phyloP scores from a whole-genome alignment of 2,113 vertebrate species.

The Chlamydotis undulata region DNA sequence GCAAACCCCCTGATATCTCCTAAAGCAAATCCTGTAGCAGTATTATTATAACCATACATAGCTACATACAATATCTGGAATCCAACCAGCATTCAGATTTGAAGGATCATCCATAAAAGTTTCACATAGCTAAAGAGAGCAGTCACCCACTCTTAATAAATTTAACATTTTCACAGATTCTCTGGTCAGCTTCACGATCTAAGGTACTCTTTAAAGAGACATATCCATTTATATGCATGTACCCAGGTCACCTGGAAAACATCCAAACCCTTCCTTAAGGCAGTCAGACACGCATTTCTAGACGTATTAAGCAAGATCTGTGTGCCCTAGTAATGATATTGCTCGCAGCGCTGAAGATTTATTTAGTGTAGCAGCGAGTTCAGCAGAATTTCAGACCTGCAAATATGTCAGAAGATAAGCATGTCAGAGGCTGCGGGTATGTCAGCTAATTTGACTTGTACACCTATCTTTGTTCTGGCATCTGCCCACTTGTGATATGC shows the following conservation, averaged over 20 bases:
- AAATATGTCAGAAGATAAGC: conserved; percentile 65
- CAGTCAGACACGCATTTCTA: conserved; percentile 45
- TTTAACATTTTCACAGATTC: conserved; percentile 58
- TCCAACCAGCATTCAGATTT: conserved; percentile 40
- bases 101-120: conserved; percentile 49
- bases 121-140: conserved; percentile 57
- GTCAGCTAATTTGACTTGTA: conserved; percentile 58
- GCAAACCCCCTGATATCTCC: not conserved
- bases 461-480: conserved; percentile 50
- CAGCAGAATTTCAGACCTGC: conserved; percentile 49
- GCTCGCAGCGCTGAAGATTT: conserved; percentile 39
- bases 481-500: conserved; percentile 37
- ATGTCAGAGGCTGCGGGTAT: conserved; percentile 32
- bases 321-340: not conserved
- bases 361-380: conserved; percentile 33
- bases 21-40: not conserved
- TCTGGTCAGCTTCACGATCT: conserved; percentile 32
- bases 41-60: conserved; percentile 35
- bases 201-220: conserved; percentile 52
- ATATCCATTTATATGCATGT: not conserved
- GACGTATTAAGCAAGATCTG: not conserved
- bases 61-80: conserved; percentile 22
- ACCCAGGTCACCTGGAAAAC: conserved; percentile 54
- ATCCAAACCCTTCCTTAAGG: conserved; percentile 43
- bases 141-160: conserved; percentile 59